Evolutionary conservation across 2,113 vertebrate genomes (phyloP).

Genomic region (Lethenteron reissneri): DNA sequence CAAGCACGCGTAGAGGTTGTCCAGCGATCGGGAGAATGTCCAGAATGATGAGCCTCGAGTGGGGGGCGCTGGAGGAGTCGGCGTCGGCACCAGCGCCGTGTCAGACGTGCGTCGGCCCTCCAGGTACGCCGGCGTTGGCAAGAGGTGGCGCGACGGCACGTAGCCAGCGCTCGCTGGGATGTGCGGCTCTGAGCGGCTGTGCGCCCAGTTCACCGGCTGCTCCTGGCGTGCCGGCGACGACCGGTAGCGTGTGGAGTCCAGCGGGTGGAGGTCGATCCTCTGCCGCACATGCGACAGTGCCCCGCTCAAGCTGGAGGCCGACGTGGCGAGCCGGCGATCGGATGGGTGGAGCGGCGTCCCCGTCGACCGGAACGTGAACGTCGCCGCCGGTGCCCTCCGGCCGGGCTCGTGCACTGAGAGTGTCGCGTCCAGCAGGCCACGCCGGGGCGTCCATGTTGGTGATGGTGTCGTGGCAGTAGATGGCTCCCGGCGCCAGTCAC

Average conservation of each 20-base stretch:
- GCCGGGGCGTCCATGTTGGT: too few relatives aligned
- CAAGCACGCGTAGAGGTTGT: background rate
- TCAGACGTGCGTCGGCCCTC: too few relatives aligned
- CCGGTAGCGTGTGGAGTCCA: background rate
- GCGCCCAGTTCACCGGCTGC: background rate
- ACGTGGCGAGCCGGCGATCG: background rate
- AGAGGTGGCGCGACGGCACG: too few relatives aligned
- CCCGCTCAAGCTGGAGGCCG: background rate
- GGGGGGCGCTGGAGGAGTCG: background rate
- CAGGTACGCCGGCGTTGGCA: too few relatives aligned
- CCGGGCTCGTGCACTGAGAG: background rate
- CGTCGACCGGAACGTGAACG: background rate
- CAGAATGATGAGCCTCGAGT: background rate
- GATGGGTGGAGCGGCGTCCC: background rate
- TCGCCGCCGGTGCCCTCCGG: background rate
- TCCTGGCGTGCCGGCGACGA: background rate
- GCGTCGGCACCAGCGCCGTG: background rate
- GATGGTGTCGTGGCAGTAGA: too few relatives aligned
- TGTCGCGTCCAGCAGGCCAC: background rate
- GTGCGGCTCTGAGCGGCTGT: background rate
- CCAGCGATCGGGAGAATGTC: background rate
- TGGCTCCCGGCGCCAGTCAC: too few relatives aligned
- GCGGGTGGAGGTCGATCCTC: background rate
- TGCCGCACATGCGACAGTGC: background rate
- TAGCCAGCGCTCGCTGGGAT: too few relatives aligned